Conservation (phyloP, 2,113 vertebrate genomes). For the Papio anubis region DNA sequence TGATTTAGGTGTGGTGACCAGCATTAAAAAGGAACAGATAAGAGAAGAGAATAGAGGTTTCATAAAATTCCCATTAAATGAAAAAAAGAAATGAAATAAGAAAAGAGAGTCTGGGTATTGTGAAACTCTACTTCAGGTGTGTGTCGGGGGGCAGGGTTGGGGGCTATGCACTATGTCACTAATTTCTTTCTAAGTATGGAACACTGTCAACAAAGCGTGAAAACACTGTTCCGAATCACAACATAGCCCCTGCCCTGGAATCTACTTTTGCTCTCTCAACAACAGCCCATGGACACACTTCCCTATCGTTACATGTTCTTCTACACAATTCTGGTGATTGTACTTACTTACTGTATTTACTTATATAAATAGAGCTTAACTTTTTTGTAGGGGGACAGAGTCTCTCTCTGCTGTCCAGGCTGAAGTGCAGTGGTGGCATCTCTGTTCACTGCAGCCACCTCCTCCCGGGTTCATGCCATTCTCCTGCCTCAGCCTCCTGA, state of each 20-base stretch:
- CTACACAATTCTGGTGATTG: not conserved
- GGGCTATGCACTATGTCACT: not conserved
- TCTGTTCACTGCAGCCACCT: too few relatives aligned
- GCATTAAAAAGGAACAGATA: not conserved
- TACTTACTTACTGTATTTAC: not conserved
- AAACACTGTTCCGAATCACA: rapidly evolving
- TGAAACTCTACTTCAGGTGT: not conserved
- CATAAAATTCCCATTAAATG: not conserved
- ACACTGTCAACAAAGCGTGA: rapidly evolving
- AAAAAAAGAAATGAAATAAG: not conserved
- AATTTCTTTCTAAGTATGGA: not conserved
- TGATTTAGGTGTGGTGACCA: not conserved
- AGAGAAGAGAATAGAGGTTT: not conserved
- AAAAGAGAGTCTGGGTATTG: not conserved
- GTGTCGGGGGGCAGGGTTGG: not conserved
- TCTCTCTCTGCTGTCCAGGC: too few relatives aligned
- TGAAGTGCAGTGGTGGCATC: too few relatives aligned
- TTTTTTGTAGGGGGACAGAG: not conserved
- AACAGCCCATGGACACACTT: rapidly evolving
- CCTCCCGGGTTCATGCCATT: too few relatives aligned
- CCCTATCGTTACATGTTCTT: not conserved
- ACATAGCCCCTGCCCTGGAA: rapidly evolving
- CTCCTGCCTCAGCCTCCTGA: too few relatives aligned
- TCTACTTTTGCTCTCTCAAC: not conserved
- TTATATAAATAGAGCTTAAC: not conserved